Evolutionary conservation across 2,888 invertebrate species (phyloP), one percentile per base, ranked within the genome.

Genomic region (Ypsolopha sequella): DNA sequence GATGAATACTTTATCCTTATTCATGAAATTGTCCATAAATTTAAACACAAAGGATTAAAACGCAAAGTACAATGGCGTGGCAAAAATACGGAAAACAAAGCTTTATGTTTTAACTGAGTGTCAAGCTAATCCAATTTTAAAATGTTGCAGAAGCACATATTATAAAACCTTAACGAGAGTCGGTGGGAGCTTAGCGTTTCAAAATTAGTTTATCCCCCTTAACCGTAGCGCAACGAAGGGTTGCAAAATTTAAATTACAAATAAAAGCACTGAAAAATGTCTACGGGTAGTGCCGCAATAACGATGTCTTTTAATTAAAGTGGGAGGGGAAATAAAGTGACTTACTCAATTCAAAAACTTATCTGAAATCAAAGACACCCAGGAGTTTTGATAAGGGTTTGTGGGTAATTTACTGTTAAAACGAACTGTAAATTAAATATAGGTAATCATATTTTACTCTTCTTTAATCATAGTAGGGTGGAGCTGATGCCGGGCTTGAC

Each of bases 231-330:
- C 74, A 70, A 68, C 66, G 76, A 80, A 82, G 86, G 85, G 80
- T 82, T 79, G 78, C 72, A 62, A 82, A 85, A 87, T 87, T 87
- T 87, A 87, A 87, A 87, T 87, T 82, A 86, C 87, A 87, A 87
- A 87, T 87, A 86, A 84, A 87, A 87, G 76, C 73, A 82, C 80
- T 80, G 82, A 86, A 86, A 85, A 85, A 85, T 82, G 80, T 80
- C 77, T 76, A 71, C 76, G 76, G 78, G 77, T 84, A 84, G 85
- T 82, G 80, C 72, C 79, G 80, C 79, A 77, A 81, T 80, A 80
- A 80, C 80, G 76, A 78, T 76, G 78, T 78, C 80, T 76, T 80
- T 85, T 87, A 86, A 87, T 87, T 85, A 84, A 84, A 80, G 68
- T 78, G 66, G 76, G 74, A 76, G 68, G 80, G 84, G 80, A 77